Percentiles rank a stretch among this genome's conserved stretches.
Conservation (phyloP, 2,113 vertebrate species). For the Casuarius casuarius region DNA sequence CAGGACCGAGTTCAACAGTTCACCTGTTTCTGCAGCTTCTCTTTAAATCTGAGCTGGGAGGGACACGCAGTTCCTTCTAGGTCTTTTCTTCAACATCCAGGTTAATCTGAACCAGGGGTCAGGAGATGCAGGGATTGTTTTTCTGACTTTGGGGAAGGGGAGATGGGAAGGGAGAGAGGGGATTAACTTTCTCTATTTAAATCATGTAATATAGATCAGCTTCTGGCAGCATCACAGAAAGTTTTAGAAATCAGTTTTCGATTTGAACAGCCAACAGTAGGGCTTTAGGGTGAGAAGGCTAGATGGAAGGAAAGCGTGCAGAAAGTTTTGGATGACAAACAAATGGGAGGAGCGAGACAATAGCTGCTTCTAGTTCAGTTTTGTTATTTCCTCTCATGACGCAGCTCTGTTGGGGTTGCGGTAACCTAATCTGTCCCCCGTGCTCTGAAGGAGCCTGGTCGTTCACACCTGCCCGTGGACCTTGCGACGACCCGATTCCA, state of each 20-base stretch:
- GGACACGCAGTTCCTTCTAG: not conserved
- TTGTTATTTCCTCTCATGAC: not conserved
- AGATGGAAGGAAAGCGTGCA: not conserved
- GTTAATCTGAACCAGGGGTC: slow-evolving; percentile 8
- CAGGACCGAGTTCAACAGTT: slow-evolving; percentile 56
- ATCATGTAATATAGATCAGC: not conserved
- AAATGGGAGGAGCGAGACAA: not conserved
- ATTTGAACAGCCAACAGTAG: slow-evolving; percentile 10
- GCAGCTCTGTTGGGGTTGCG: not conserved
- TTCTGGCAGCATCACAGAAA: not conserved
- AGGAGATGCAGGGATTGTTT: not conserved
- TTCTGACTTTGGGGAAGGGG: not conserved
- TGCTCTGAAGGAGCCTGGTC: not conserved
- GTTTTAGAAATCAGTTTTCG: slow-evolving; percentile 42
- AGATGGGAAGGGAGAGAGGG: not conserved
- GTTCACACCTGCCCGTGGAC: not conserved
- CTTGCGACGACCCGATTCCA: not conserved
- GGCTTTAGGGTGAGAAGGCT: not conserved
- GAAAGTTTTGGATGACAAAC: not conserved
- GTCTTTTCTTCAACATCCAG: not conserved
- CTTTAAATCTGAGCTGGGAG: slow-evolving; percentile 6
- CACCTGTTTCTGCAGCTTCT: slow-evolving; percentile 33
- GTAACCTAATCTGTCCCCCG: not conserved
- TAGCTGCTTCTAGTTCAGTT: not conserved
- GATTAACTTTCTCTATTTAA: not conserved